Evolutionary conservation across 1,140 invertebrate genomes (phyloP).

Genomic region (Pseudomyrmex dendroicus): DNA sequence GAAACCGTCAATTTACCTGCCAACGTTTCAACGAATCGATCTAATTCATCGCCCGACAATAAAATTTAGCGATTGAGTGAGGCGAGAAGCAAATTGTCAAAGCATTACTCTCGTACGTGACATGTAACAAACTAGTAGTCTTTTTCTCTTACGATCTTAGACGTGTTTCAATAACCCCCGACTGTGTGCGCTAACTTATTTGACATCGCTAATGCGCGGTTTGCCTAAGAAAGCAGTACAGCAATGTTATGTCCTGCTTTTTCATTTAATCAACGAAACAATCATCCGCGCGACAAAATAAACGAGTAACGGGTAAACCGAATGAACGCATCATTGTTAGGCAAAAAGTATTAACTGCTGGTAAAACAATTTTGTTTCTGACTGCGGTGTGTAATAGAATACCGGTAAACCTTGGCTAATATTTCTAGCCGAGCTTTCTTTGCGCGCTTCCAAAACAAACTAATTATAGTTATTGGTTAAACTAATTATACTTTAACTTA

Average conservation of each 20-base stretch:
- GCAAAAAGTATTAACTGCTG: neutral
- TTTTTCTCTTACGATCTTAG: constrained; percentile 10
- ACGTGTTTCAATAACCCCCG: constrained; percentile 38
- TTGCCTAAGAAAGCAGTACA: neutral
- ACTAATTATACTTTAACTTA: no score
- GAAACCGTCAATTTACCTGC: neutral
- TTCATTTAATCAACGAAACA: constrained; percentile 36
- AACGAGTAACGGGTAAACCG: neutral
- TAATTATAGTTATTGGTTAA: no score
- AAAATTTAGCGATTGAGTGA: constrained; percentile 29
- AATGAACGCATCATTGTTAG: constrained; percentile 8
- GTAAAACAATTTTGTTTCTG: constrained; percentile 13
- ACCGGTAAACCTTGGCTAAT: neutral
- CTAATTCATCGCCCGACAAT: neutral
- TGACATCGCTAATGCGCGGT: constrained; percentile 6
- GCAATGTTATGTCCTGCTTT: neutral
- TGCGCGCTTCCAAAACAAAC: neutral
- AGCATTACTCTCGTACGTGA: constrained; percentile 40
- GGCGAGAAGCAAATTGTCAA: constrained; percentile 1
- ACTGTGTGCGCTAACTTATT: constrained; percentile 52
- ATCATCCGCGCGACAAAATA: constrained; percentile 18
- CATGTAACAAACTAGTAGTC: constrained; percentile 18
- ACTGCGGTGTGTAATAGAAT: neutral
- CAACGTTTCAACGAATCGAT: no score
- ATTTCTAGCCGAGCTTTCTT: neutral